Base-by-base conservation (phyloP, 2,797 vertebrate species). In the Sebastes aleutianus region DNA sequence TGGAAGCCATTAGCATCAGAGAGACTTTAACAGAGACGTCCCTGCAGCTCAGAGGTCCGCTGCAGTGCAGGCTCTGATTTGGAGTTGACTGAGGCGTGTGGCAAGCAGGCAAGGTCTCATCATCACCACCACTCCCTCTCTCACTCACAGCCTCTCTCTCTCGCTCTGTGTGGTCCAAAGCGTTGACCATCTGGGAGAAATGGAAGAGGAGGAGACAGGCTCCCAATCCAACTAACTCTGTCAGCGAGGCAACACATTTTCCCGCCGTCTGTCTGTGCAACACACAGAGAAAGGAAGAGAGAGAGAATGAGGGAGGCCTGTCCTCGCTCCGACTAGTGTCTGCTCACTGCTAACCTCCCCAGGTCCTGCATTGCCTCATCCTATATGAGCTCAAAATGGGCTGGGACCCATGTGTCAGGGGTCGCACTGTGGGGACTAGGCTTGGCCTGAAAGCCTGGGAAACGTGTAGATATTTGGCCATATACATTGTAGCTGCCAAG, bases 361-460 rank as follows among this genome's bases (percentile, higher is more conserved):
- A 71, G 87, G 91, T 93, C 84, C 88, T 91, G 88, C 88, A 92
- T 93, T 94, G 92, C 91, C 91, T 95, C 94, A 95, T 94, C 90
- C 89, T 87, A 92, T 90, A 94, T 92, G 92, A 94, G 93, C 92
- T 95, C 92, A 94, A 95, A 95, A 89, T 91, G 89, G 91, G 91
- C 93, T 90, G 93, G 93, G 92, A 92, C 92, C 91, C 90, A 91
- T 93, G 92, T 93, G 93, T 95, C 93, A 94, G 74, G 89, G 94
- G 93, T 95, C 90, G 83, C 89, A 93, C 94, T 94, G 89, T 92
- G 76, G 94, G 93, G 93, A 94, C 93, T 94, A 92, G 93, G 93
- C 87, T 94, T 94, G 94, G 92, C 93, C 91, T 76, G 76, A 93
- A 92, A 93, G 91, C 90, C 92, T 95, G 95, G 94, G 94, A 95